Conservation (phyloP, 2,888 invertebrate genomes). For the Macaria liturata region DNA sequence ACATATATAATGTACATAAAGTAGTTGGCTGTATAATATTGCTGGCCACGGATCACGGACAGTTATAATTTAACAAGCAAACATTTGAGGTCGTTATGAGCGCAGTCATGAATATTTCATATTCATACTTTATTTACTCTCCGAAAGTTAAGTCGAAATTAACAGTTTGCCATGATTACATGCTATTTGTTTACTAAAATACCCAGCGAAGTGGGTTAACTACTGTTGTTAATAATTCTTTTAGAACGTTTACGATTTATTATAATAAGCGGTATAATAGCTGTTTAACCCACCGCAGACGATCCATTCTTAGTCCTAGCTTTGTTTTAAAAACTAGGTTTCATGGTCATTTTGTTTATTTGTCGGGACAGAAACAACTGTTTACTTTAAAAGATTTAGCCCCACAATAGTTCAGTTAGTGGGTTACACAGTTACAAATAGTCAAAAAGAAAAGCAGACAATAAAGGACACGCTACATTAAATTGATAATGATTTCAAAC, state of each 20-base stretch:
- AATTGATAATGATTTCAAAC: slow-evolving; percentile 15
- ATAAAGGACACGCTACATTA: slow-evolving; percentile 17
- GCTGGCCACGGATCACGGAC: slow-evolving; percentile 15
- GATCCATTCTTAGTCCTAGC: slow-evolving; percentile 16
- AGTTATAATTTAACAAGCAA: slow-evolving; percentile 55
- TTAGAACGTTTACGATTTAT: slow-evolving; percentile 3
- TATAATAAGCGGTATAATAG: slow-evolving; percentile 10
- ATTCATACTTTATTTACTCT: slow-evolving; percentile 38
- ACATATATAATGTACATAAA: too few species aligned
- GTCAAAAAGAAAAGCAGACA: slow-evolving; percentile 13
- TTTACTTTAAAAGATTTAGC: slow-evolving; percentile 15
- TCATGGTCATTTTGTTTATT: slow-evolving; percentile 12
- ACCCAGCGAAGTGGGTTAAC: slow-evolving; percentile 17
- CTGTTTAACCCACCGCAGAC: slow-evolving; percentile 18
- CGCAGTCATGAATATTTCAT: slow-evolving; percentile 58
- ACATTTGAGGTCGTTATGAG: slow-evolving; percentile 53
- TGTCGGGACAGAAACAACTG: slow-evolving; percentile 14
- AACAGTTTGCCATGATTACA: slow-evolving; percentile 19
- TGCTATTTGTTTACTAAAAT: slow-evolving; percentile 25
- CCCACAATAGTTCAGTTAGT: slow-evolving; percentile 13
- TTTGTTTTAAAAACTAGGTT: slow-evolving; percentile 22
- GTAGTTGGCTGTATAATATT: too few species aligned
- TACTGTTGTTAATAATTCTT: slow-evolving; percentile 11
- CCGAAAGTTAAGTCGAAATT: slow-evolving; percentile 34
- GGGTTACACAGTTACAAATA: slow-evolving; percentile 18